Conservation (phyloP, 92 coral and sea anemone genomes). For the Porites cylindrica region DNA sequence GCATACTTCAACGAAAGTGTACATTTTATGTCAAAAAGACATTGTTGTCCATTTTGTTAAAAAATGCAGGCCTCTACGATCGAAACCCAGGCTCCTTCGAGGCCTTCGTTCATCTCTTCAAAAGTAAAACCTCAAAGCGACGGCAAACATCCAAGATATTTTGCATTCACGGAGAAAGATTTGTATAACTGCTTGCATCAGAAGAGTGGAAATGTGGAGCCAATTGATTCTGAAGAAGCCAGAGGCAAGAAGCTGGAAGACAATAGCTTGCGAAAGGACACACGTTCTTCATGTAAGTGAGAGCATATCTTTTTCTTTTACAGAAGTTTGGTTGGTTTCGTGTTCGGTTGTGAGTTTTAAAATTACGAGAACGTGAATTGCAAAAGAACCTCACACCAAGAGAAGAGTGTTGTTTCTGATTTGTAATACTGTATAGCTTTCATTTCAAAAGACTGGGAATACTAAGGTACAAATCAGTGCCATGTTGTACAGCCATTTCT, state of each 20-base stretch:
- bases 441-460: too few relatives aligned
- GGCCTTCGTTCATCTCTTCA: background rate
- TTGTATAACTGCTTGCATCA: slow-evolving; percentile 37
- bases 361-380: background rate
- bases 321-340: background rate
- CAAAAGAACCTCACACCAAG: background rate
- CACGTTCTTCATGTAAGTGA: slow-evolving; percentile 39
- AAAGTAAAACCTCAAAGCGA: slow-evolving; percentile 14
- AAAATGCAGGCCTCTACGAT: slow-evolving; percentile 43
- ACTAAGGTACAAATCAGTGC: too few relatives aligned
- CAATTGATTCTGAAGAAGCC: slow-evolving; percentile 26
- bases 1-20: background rate
- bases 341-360: background rate
- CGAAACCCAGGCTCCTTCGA: background rate
- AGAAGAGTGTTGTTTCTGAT: too few relatives aligned
- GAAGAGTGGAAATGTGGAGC: slow-evolving; percentile 36
- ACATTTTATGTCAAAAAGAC: background rate
- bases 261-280: background rate
- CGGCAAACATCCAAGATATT: background rate
- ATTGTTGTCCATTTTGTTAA: background rate
- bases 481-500: too few relatives aligned
- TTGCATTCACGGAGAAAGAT: slow-evolving; percentile 37
- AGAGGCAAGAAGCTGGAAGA: slow-evolving; percentile 26
- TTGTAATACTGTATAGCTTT: too few relatives aligned
- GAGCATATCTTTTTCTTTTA: background rate